Conservation (phyloP, 1,140 invertebrate species). For the Trissolcus basalis region DNA sequence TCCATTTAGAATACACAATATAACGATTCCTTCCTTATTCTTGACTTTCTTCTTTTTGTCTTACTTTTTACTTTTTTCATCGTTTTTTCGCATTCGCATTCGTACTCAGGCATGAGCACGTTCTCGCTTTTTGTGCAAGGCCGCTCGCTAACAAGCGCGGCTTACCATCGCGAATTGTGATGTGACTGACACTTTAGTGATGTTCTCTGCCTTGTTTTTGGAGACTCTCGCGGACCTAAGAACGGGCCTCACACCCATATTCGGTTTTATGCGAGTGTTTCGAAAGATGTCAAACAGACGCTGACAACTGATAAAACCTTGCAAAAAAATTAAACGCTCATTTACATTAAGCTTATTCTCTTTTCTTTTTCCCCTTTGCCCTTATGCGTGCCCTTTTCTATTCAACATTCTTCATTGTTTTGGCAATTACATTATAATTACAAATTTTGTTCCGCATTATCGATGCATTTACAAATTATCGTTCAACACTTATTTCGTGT, state of each 20-base stretch:
- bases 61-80: constrained; percentile 53
- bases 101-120: constrained; percentile 56
- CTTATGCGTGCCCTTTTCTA: no score
- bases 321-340: constrained; percentile 42
- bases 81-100: constrained; percentile 57
- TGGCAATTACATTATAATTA: no score
- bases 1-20: constrained; percentile 61
- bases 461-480: no score
- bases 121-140: constrained; percentile 62
- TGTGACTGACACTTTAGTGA: constrained; percentile 67
- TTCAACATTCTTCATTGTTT: no score
- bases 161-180: constrained; percentile 65
- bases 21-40: constrained; percentile 58
- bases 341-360: constrained; percentile 33
- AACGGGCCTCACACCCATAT: constrained; percentile 59
- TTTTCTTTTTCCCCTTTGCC: background rate
- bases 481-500: no score
- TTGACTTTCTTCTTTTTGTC: constrained; percentile 55
- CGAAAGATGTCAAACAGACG: constrained; percentile 41
- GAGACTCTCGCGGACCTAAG: constrained; percentile 48
- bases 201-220: constrained; percentile 63
- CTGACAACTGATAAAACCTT: constrained; percentile 42
- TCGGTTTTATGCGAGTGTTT: constrained; percentile 54
- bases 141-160: constrained; percentile 65
- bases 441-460: no score